Percentiles rank a stretch among this genome's conserved stretches.
Conservation (phyloP, 2,797 vertebrate genomes). For the Thaleichthys pacificus region DNA sequence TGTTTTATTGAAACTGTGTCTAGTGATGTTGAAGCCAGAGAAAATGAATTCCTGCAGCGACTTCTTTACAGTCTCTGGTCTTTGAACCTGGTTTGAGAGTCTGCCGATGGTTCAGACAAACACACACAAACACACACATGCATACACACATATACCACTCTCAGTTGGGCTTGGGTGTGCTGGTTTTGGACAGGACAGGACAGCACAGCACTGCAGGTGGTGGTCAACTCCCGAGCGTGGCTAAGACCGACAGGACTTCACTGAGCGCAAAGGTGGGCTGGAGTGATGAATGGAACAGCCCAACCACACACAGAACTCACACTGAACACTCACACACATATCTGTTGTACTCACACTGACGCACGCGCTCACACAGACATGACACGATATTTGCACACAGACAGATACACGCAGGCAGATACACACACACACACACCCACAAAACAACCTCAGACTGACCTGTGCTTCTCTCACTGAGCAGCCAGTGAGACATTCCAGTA, state of each 20-base stretch:
- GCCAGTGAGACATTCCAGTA: slow-evolving; percentile 39
- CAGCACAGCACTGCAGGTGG: slow-evolving; percentile 54
- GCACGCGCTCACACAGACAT: slow-evolving; percentile 24
- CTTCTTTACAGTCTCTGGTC: background rate
- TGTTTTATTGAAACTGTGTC: slow-evolving; percentile 29
- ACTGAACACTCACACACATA: slow-evolving; percentile 7
- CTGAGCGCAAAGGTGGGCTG: slow-evolving; percentile 51
- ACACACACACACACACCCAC: slow-evolving; percentile 26
- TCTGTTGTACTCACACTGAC: slow-evolving; percentile 2
- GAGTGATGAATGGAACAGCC: slow-evolving; percentile 55
- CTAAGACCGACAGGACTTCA: slow-evolving; percentile 31
- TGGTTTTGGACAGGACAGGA: slow-evolving; percentile 39
- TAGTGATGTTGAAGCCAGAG: slow-evolving; percentile 43
- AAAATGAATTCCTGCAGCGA: slow-evolving; percentile 6
- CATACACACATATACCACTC: slow-evolving; percentile 16
- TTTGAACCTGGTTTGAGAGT: slow-evolving; percentile 11
- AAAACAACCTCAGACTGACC: slow-evolving; percentile 25
- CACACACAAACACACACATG: slow-evolving; percentile 26
- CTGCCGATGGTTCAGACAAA: background rate
- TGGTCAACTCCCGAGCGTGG: slow-evolving; percentile 36
- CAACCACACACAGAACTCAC: slow-evolving; percentile 35
- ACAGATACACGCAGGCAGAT: background rate
- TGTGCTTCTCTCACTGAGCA: background rate
- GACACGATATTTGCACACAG: background rate
- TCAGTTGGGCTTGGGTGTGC: slow-evolving; percentile 40